Conservation (phyloP, 2,888 invertebrate genomes). For the Thera britannica region DNA sequence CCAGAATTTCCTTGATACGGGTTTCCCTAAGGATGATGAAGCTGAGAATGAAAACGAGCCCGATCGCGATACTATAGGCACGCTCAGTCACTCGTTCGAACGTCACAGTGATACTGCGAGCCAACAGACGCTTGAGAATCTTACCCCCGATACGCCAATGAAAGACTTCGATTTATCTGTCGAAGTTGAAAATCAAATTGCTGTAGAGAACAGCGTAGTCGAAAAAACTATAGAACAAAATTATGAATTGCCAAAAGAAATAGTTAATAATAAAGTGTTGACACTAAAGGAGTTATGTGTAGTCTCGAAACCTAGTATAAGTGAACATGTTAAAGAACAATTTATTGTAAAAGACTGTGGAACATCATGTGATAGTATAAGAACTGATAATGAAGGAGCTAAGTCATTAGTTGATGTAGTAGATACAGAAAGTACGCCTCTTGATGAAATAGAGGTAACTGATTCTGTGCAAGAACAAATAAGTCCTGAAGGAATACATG, state of each 20-base stretch:
- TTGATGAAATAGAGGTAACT: constrained; percentile 52
- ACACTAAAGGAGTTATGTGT: constrained; percentile 74
- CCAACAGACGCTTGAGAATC: constrained; percentile 75
- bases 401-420: constrained; percentile 75
- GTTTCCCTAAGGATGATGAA: constrained; percentile 56
- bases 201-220: constrained; percentile 31
- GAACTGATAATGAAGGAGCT: constrained; percentile 73
- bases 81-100: constrained; percentile 78
- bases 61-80: constrained; percentile 74
- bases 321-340: constrained; percentile 65
- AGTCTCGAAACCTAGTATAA: constrained; percentile 76
- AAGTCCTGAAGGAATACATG: constrained; percentile 16
- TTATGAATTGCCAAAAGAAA: constrained; percentile 72
- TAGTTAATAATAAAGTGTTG: constrained; percentile 71
- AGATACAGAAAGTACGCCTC: constrained; percentile 46
- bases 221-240: constrained; percentile 45
- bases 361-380: constrained; percentile 75
- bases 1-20: constrained; percentile 70
- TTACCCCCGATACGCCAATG: constrained; percentile 75
- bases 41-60: constrained; percentile 63
- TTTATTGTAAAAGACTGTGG: constrained; percentile 76
- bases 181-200: constrained; percentile 49
- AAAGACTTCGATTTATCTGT: constrained; percentile 64
- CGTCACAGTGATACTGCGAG: constrained; percentile 74
- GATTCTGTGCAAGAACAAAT: constrained; percentile 43